Base-by-base conservation (phyloP, 2,113 vertebrate species). In the Tenrec ecaudatus region DNA sequence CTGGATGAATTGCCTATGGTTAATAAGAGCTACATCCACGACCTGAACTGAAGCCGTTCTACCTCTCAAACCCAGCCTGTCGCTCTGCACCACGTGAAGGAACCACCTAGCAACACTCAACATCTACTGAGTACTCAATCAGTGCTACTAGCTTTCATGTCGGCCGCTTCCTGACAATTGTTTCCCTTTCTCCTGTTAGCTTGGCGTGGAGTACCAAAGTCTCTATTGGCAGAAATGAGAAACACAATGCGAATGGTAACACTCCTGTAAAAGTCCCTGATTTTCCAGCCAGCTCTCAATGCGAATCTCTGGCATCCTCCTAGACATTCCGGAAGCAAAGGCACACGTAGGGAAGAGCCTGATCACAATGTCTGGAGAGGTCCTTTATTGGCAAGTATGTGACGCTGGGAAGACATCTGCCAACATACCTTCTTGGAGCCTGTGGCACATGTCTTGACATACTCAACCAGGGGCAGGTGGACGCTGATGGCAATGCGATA, bases 381-480 rank as follows among this genome's bases (percentile, higher is more conserved):
- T 82, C 81, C 83, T 80, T 87, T 58, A 22, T 27, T 47, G 57
- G 80, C 57, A 75, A 94, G 92, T 86, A 40, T 89, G 86, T 58
- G 36, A 78, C 20, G 19, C 53, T 47, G 12, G 23, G 27, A 78
- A 76, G 88, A 93, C 92, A 94, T 91, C 60, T 82, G 91, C 93
- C 95, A 62, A n/a, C 68, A 84, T 0, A 86, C 77, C 68, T 84
- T 94, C 66, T 62, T 4, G 6, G 66, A 90, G 81, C 38, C 62
- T 8, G 16, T 69, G 93, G 88, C 94, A 86, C 92, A 89, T 75
- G 92, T 93, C 93, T 73, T 84, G 43, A 93, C 95, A 95, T 85
- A 92, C 82, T 91, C 69, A 80, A 76, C 83, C 77, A 81, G 23
- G 64, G 60, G 62, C 53, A 79, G 60, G 86, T 62, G 0, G 6